Percentiles rank a stretch among this genome's conserved stretches.
These are phyloP conservation scores for Helobdella robusta DNA, from an alignment of 2,888 invertebrate species.

Conservation along the genomic window DNA sequence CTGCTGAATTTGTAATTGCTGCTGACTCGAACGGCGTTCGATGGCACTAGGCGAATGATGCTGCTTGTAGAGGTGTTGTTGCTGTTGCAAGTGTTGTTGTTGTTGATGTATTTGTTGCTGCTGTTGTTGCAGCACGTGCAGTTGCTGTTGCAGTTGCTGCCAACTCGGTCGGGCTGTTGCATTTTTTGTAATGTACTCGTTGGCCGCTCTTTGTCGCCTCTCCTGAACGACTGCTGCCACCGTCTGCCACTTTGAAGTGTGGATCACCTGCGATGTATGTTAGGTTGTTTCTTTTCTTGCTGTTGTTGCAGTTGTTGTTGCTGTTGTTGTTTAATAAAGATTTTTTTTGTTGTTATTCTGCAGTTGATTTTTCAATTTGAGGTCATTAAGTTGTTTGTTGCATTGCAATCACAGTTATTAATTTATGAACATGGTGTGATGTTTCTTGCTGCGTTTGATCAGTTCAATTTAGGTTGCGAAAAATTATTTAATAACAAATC, in stretches of 20 bases:
- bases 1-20: too few species aligned
- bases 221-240: constrained; percentile 23
- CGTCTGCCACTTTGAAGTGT: constrained; percentile 24
- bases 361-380: too few species aligned
- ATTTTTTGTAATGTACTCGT: constrained; percentile 17
- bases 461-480: too few species aligned
- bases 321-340: too few species aligned
- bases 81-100: not conserved
- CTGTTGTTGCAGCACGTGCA: not conserved
- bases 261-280: constrained; percentile 11
- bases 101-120: constrained; percentile 7
- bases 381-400: too few species aligned
- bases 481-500: too few species aligned
- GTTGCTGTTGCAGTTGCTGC: constrained; percentile 4
- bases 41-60: not conserved
- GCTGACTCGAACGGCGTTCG: not conserved
- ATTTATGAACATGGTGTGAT: too few species aligned
- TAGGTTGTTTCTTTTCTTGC: too few species aligned
- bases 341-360: too few species aligned
- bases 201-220: constrained; percentile 23
- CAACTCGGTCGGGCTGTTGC: not conserved
- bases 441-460: too few species aligned
- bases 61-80: not conserved
- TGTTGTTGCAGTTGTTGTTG: too few species aligned
- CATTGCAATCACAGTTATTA: too few species aligned